Evolutionary conservation across 2,888 invertebrate species (phyloP).

Genomic region (Ophion ventricosus): DNA sequence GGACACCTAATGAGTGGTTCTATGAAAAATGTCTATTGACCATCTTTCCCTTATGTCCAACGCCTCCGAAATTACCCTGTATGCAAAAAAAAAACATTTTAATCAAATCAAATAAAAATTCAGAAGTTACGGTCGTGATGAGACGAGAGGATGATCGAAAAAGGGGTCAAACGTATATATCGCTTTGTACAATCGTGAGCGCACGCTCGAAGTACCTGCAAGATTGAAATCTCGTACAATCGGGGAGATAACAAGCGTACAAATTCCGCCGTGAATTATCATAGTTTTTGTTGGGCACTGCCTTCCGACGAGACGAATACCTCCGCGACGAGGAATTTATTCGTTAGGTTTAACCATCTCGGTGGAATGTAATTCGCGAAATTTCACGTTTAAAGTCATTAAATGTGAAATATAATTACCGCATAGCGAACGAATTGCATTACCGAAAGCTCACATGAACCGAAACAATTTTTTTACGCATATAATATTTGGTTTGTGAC

Average conservation of each 20-base stretch:
- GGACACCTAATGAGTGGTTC: no score
- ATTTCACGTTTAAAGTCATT: background rate
- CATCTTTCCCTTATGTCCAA: no score
- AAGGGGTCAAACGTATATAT: background rate
- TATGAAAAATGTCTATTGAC: no score
- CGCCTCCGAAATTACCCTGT: no score
- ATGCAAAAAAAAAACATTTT: background rate
- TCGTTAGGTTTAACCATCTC: background rate
- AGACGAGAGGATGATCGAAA: background rate
- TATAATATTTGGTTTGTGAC: background rate
- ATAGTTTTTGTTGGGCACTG: conserved; percentile 4
- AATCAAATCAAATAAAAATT: background rate
- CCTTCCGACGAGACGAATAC: background rate
- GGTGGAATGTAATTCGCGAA: background rate
- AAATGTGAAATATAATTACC: background rate
- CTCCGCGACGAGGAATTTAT: background rate
- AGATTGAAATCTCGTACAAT: conserved; percentile 37
- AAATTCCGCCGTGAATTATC: conserved; percentile 50
- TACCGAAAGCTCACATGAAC: background rate
- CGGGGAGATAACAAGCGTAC: conserved; percentile 34
- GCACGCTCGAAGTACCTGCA: background rate
- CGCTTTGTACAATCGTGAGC: background rate
- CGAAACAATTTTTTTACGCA: background rate
- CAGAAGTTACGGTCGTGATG: background rate
- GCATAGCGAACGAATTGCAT: background rate